Percentiles rank a stretch among this genome's conserved stretches.
Conservation (phyloP, 2,113 vertebrate genomes). For the Pelodiscus sinensis region DNA sequence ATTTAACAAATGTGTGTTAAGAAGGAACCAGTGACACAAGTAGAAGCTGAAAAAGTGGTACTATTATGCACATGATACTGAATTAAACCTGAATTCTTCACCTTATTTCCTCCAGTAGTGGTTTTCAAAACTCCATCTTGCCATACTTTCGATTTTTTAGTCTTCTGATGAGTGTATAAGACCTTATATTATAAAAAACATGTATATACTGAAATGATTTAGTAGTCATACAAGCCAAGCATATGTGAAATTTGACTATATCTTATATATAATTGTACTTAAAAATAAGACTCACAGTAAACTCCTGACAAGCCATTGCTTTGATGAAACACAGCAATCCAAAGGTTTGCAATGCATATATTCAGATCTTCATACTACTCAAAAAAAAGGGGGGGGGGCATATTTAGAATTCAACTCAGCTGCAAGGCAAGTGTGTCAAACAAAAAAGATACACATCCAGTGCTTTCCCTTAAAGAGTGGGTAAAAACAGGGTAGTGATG, state of each 20-base stretch:
- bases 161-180: constrained; percentile 85
- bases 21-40: neutral
- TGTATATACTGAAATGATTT: neutral
- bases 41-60: neutral
- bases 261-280: neutral
- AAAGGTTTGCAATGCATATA: neutral
- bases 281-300: constrained; percentile 67
- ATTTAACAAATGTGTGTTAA: neutral
- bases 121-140: constrained; percentile 82
- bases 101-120: constrained; percentile 72
- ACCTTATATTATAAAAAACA: constrained; percentile 72
- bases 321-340: neutral
- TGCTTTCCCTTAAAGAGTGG: fast-evolving
- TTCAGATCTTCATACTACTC: neutral
- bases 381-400: neutral
- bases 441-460: fast-evolving
- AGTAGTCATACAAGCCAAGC: neutral
- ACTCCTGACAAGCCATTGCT: constrained; percentile 69
- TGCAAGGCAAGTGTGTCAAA: fast-evolving
- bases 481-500: fast-evolving
- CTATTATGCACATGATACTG: fast-evolving
- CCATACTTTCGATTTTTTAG: constrained; percentile 84
- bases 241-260: neutral
- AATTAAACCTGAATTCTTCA: constrained; percentile 21
- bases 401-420: neutral